Evolutionary conservation across 2,113 vertebrate genomes (phyloP), one percentile per base, ranked within the genome.

Genomic region (Ciconia boyciana): DNA sequence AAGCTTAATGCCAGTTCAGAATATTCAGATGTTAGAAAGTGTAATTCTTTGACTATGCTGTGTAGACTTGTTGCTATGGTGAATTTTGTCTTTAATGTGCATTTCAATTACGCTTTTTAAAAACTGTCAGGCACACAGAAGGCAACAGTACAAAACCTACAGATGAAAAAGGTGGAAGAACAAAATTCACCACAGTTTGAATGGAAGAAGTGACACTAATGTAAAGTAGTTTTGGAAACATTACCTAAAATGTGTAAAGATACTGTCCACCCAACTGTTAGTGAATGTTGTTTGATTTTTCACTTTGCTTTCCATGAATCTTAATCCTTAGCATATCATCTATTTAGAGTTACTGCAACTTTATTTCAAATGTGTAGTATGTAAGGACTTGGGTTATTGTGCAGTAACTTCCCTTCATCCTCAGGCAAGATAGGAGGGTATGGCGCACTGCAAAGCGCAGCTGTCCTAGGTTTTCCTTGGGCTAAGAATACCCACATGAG

Each of bases 401-500:
- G 71, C 51, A 18, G 31, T 29, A 19, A 16, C 15, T 41, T 77
- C 24, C 32, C 49, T 65, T 46, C 29, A 8, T 13, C 11, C 55
- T 16, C 48, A 16, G 71, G 66, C 76, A 31, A 16, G 44, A 8
- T 0, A 10, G 29, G 2, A 58, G 43, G 60, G 43, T 3, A 0
- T 1, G 6, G 36, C 0, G 1, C 24, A 3, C 48, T 21, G 57
- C 46, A 22, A 10, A 29, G 54, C 1, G 0, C 0, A 0, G 19
- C 71, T 91, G 91, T 77, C 94, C 94, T 29, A 75, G 25, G 11
- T 44, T 96, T 48, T 66, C 87, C 87, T 72, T 18, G 31, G 21
- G 74, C 92, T 88, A 91, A 95, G 84, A 96, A 96, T 83, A 96
- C 31, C 20, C 57, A 3, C 43, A 1, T 2, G 11, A 49, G 60